phyloP scores from a whole-genome alignment of 2,797 vertebrate species.

The Melanitta fusca region DNA sequence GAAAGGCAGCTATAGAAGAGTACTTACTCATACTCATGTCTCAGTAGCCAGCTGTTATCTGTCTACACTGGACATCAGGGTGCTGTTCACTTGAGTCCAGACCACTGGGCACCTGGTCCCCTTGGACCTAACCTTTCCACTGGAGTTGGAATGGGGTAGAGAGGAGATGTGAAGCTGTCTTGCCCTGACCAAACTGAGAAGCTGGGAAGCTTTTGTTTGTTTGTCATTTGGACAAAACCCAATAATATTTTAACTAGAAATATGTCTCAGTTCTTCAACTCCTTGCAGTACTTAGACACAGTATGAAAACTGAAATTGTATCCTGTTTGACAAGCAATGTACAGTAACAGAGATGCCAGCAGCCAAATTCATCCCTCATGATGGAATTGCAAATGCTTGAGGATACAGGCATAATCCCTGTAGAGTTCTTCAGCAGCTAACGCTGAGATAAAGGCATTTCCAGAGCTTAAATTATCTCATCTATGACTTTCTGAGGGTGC shows the following conservation, averaged over 20 bases:
- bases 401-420: neutral
- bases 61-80: accelerated
- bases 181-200: neutral
- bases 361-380: neutral
- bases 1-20: neutral
- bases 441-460: neutral
- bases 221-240: neutral
- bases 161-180: neutral
- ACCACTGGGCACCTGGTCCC: neutral
- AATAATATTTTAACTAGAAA: neutral
- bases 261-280: neutral
- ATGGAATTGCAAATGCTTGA: neutral
- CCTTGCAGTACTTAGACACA: neutral
- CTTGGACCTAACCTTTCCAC: neutral
- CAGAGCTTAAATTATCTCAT: neutral
- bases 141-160: neutral
- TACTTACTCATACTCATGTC: neutral
- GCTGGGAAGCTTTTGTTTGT: neutral
- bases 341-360: neutral
- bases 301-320: neutral
- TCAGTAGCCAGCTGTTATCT: neutral
- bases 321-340: neutral
- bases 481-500: neutral
- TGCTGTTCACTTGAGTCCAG: neutral
- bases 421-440: neutral